Evolutionary conservation across 2,888 invertebrate species (phyloP), one percentile per base, ranked within the genome.

Genomic region (Aleiodes alternator): DNA sequence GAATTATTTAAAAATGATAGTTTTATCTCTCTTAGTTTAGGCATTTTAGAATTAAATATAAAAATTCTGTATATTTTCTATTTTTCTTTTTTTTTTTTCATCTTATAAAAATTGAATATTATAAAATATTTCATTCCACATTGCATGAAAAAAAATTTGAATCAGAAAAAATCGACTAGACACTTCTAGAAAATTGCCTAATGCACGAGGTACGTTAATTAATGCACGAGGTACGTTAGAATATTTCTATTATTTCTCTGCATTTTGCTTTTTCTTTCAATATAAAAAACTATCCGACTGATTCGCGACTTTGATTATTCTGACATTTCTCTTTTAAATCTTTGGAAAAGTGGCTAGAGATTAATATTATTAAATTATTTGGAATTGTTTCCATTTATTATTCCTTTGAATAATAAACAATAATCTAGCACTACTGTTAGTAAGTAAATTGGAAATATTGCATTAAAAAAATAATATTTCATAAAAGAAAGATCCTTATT

Each of bases 261-360:
- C 43, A 43, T 43, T 43, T 43, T 9, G 3, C 9, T n/a, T n/a
- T 48, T 16, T 3, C 48, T 38, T 61, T n/a, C 31, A 6, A 61
- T 57, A 34, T 31, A 38, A 48, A 64, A 64, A 64, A 64, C 23
- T 9, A 43, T 43, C 9, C 43, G 43, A 64, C 34, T 43, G 7
- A 43, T 64, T 23, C 43, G 43, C 48, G 11, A 64, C 48, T 64
- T 48, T 43, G 16, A 48, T 43, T 8, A 43, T 43, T 43, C 11
- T 43, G 43, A 43, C 11, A 7, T 43, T 43, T 8, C 43, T 43
- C 7, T 43, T 64, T 43, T 55, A 23, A 16, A 64, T 64, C 64
- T 64, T 64, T 64, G 64, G 64, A 48, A 64, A 64, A 23, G 43
- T 64, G 64, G 64, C 64, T 64, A 64, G 64, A 64, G 48, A 64